These are phyloP conservation scores for Athalia cordata DNA, from an alignment of 2,888 invertebrate species.

Conservation along the genomic window DNA sequence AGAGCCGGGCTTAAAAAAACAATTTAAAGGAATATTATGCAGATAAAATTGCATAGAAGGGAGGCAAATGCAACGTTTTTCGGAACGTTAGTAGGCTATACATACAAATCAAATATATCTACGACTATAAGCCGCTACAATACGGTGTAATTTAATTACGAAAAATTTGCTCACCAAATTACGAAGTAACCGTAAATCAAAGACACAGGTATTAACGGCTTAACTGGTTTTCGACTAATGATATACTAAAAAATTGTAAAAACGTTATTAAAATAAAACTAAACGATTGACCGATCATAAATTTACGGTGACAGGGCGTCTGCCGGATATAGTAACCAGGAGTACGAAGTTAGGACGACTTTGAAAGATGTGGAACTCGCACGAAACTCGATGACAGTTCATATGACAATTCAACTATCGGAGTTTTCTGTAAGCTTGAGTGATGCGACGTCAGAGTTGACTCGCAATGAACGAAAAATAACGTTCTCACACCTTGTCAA, in stretches of 20 bases:
- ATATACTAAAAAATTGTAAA: constrained; percentile 1
- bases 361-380: constrained; percentile 1
- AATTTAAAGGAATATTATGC: background rate
- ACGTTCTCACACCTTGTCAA: too few relatives aligned
- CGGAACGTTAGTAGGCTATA: constrained; percentile 20
- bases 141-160: background rate
- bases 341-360: background rate
- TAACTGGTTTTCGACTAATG: constrained; percentile 10
- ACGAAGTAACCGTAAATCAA: background rate
- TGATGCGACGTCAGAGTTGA: too few relatives aligned
- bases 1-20: background rate
- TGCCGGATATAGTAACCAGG: constrained; percentile 58
- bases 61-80: constrained; percentile 8
- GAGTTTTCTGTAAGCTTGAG: background rate
- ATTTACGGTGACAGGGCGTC: constrained; percentile 57
- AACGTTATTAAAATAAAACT: constrained; percentile 22
- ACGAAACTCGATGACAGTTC: too few relatives aligned
- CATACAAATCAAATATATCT: constrained; percentile 9
- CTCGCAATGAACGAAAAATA: too few relatives aligned
- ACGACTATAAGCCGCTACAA: constrained; percentile 32
- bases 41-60: background rate
- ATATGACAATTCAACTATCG: background rate
- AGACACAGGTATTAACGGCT: background rate
- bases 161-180: constrained; percentile 10
- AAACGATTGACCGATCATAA: constrained; percentile 28